phyloP scores from a whole-genome alignment of 2,113 vertebrate genomes.

The Melanotaenia duboulayi region DNA sequence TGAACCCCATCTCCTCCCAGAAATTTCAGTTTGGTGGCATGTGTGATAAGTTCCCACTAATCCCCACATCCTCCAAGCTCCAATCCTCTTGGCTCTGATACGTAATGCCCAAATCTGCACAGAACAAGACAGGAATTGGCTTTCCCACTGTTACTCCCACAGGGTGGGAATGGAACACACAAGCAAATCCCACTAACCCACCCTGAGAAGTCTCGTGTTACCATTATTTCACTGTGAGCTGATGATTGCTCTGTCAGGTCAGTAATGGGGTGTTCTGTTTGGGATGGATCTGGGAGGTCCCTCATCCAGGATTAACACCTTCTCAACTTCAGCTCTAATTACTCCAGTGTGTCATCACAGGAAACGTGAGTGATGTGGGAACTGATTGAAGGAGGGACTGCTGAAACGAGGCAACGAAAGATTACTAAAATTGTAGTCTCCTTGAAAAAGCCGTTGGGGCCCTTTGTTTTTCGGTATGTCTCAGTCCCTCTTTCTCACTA shows the following conservation, averaged over 20 bases:
- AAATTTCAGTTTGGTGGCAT: slow-evolving; percentile 49
- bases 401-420: slow-evolving; percentile 38
- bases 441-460: slow-evolving; percentile 9
- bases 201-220: slow-evolving; percentile 45
- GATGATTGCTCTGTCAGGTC: slow-evolving; percentile 27
- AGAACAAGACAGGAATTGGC: slow-evolving; percentile 58
- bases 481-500: neutral
- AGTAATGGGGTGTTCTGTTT: slow-evolving; percentile 40
- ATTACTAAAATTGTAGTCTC: slow-evolving; percentile 17
- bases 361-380: slow-evolving; percentile 41
- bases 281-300: slow-evolving; percentile 37
- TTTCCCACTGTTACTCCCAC: slow-evolving; percentile 59
- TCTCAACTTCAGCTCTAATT: slow-evolving; percentile 57
- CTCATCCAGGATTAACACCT: slow-evolving; percentile 58
- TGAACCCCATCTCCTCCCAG: slow-evolving; percentile 11
- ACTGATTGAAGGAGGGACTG: slow-evolving; percentile 21
- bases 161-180: slow-evolving; percentile 46
- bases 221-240: slow-evolving; percentile 41
- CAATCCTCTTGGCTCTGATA: slow-evolving; percentile 51
- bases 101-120: slow-evolving; percentile 60
- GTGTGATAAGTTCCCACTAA: slow-evolving; percentile 61
- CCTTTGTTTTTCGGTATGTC: slow-evolving; percentile 10
- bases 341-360: slow-evolving; percentile 46
- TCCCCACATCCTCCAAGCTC: slow-evolving; percentile 58
- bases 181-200: slow-evolving; percentile 50